Evolutionary conservation across 1,140 invertebrate genomes (phyloP), one percentile per base, ranked within the genome.

Genomic region (Heterodera carotae): DNA sequence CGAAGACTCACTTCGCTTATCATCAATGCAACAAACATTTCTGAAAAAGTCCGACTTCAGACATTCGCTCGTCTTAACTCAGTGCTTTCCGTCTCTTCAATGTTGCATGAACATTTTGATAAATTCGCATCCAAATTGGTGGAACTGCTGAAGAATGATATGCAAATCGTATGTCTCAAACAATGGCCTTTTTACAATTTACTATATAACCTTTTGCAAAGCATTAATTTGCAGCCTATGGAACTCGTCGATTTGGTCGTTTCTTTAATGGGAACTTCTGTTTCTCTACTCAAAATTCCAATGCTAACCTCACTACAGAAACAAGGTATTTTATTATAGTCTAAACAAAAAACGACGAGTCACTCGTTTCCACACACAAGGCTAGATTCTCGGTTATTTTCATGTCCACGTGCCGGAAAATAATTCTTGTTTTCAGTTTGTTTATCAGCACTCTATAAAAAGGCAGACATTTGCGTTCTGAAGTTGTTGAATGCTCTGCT

Each of bases 401-500:
- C n/a, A n/a, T n/a, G n/a, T n/a, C n/a, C n/a, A n/a, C n/a, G n/a
- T n/a, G n/a, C n/a, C n/a, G n/a, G n/a, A n/a, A n/a, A n/a, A n/a
- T 70, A 31, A 34, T 39, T 22, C 25, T 71, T 7, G 7, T n/a
- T 74, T 64, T 27, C 39, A 74, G 72, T 74, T 74, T 74, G 72
- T 33, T 29, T 74, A 27, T 18, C 27, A n/a, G 27, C 59, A 2
- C n/a, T 74, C 25, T 31, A 33, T 25, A 33, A 34, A n/a, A 33
- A 12, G 39, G 60, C 77, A 25, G 31, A 29, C 64, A 75, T 31
- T 31, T 76, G 48, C 27, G 76, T 64, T 48, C 8, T 78, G 59
- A 68, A 77, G n/a, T 34, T 78, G n/a, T 67, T 78, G 66, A 78
- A 68, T 60, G 76, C 77, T 18, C 59, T 78, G 1, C 62, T 78